Percentiles rank a stretch among this genome's conserved stretches.
Conservation (phyloP, 2,113 vertebrate species). For the Megalops atlanticus region DNA sequence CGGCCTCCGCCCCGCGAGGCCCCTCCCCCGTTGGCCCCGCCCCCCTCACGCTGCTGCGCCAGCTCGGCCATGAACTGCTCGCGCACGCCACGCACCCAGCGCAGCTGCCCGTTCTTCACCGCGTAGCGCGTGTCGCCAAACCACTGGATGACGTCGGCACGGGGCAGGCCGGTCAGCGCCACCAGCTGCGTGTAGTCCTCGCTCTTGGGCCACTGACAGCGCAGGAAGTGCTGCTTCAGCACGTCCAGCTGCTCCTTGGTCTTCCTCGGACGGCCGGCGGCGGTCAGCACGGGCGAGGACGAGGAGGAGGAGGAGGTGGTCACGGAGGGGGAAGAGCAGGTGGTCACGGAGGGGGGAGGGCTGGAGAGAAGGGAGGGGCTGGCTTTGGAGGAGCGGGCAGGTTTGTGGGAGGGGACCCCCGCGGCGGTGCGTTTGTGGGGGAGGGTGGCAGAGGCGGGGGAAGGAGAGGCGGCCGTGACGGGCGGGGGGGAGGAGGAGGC, state of each 20-base stretch:
- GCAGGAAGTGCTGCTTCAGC: slow-evolving; percentile 84
- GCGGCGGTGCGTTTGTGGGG: slow-evolving; percentile 60
- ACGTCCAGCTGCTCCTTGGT: slow-evolving; percentile 86
- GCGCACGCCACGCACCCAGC: slow-evolving; percentile 79
- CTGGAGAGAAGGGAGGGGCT: slow-evolving; percentile 41
- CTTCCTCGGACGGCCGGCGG: slow-evolving; percentile 77
- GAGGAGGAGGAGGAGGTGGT: slow-evolving; percentile 57
- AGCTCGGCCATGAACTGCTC: slow-evolving; percentile 73
- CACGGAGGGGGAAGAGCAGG: slow-evolving; percentile 16
- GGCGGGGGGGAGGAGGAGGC: slow-evolving; percentile 51
- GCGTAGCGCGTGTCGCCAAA: slow-evolving; percentile 90
- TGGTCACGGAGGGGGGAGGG: slow-evolving; percentile 40
- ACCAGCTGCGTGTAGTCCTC: slow-evolving; percentile 83
- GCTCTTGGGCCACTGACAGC: slow-evolving; percentile 84
- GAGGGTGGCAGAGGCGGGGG: slow-evolving; percentile 41
- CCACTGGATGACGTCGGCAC: slow-evolving; percentile 88
- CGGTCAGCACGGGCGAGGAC: slow-evolving; percentile 65
- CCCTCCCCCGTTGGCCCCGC: slow-evolving; percentile 47
- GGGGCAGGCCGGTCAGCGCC: slow-evolving; percentile 80
- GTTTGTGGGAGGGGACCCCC: slow-evolving; percentile 59
- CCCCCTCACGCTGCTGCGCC: slow-evolving; percentile 59
- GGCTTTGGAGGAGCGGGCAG: slow-evolving; percentile 54
- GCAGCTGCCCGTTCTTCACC: slow-evolving; percentile 86
- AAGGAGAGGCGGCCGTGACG: slow-evolving; percentile 50
- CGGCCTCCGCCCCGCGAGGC: slow-evolving; percentile 49